Base-by-base conservation (phyloP, 1,140 invertebrate species). In the Macrobrachium rosenbergii region DNA sequence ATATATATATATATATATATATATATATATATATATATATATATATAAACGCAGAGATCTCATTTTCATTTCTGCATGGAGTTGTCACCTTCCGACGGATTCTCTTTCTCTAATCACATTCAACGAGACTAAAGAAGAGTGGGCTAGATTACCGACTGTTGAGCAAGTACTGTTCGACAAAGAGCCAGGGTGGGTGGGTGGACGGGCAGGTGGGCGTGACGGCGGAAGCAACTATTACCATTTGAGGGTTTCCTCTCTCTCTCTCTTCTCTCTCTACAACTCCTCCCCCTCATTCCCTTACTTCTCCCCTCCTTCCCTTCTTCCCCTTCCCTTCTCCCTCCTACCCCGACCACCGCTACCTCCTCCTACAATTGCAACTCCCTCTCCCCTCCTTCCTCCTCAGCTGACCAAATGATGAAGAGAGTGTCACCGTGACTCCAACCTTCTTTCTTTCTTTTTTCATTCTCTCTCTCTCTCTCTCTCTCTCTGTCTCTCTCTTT, bases 401-500 rank as follows among this genome's bases (percentile, higher is more conserved):
- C 1, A 37, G 28, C 28, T 37, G 28, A 37, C 28, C 28, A 37
- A 37, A 37, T 37, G 28, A 37, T 37, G 28, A 2, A 37, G 28
- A 37, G 28, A 3, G 28, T 37, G 28, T 37, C 28, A 37, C 28
- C 28, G 28, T 37, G 28, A 37, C 28, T 37, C 3, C 28, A 37
- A 37, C 77, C 60, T 58, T 79, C 77, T 79, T 58, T 79, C 77
- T 79, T 58, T 79, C 77, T 79, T 58, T 79, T 58, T 79, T 10
- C 52, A 21, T 0, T 79, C 17, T 79, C 52, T 79, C 77, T 79
- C 52, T 60, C 77, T 60, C 76, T 59, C 21, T 78, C 14, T 16
- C 1, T 17, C 45, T 78, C 76, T 77, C 75, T 43, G 0, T 77
- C 19, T 77, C 75, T 77, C 75, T 77, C 28, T 77, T 10, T 37